Evolutionary conservation across 1,140 invertebrate species (phyloP), one percentile per base, ranked within the genome.

Genomic region (Chironomus striatipennis): DNA sequence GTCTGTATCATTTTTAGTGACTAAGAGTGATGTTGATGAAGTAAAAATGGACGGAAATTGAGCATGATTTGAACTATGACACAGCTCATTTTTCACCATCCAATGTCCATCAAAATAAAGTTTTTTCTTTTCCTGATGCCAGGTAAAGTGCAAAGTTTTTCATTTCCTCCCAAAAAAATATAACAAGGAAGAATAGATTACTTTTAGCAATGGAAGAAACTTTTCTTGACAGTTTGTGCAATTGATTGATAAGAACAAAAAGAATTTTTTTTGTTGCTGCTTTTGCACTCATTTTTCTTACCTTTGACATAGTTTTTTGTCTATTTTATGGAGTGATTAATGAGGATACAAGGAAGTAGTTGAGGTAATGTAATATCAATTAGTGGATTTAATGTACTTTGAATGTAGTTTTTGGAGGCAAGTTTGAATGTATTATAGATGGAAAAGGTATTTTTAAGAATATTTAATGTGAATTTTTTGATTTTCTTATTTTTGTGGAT

Each of bases 1-100:
- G 24, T 57, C 47, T n/a, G 47, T 12, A 57, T 57, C n/a, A 57
- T 57, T 10, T n/a, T n/a, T n/a, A 57, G 9, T 57, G 47, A 57
- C 12, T 57, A 34, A 34, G 47, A 57, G 10, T 57, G 47, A 57
- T 57, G 47, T 34, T 34, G 24, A 34, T 34, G 8, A 57, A n/a
- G 47, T 57, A n/a, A 4, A 57, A 57, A 57, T 57, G 12, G 47
- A 57, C n/a, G 47, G 12, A 57, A 57, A 57, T 57, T 57, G 47
- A 57, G 47, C 47, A 57, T 57, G 47, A 57, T 57, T 57, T 57
- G 47, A 57, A 57, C 47, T 57, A 57, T 57, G 47, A 57, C 47
- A 57, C n/a, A n/a, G n/a, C 47, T 34, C 47, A 57, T 57, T 57
- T 57, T 57, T 57, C 47, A 57, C 12, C 47, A n/a, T 57, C 24